Percentiles rank a stretch among this genome's conserved stretches.
phyloP scores from a whole-genome alignment of 2,888 invertebrate species.

The Petrophora chlorosata region DNA sequence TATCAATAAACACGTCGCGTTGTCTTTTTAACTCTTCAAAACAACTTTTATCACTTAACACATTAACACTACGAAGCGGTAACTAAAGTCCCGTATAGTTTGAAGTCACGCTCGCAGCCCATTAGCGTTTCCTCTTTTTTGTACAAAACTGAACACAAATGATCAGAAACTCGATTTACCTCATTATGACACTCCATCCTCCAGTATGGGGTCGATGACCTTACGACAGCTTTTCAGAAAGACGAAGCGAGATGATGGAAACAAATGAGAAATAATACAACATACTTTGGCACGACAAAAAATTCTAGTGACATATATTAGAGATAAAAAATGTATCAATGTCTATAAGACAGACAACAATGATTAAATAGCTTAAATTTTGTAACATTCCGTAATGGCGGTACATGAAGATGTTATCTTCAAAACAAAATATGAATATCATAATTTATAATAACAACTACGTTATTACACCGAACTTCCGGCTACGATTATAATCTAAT shows the following conservation, averaged over 20 bases:
- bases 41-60: slow-evolving; percentile 24
- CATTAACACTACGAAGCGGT: slow-evolving; percentile 23
- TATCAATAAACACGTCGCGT: slow-evolving; percentile 8
- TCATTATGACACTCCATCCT: slow-evolving; percentile 25
- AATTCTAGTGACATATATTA: too few species aligned
- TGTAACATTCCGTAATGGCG: neutral
- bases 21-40: slow-evolving; percentile 8
- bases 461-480: slow-evolving; percentile 7
- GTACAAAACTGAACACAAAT: slow-evolving; percentile 20
- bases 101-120: slow-evolving; percentile 41
- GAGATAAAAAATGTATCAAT: neutral
- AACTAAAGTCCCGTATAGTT: slow-evolving; percentile 20
- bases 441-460: slow-evolving; percentile 1
- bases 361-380: neutral
- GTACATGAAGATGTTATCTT: neutral
- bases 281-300: neutral
- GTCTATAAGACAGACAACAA: neutral
- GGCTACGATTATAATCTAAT: slow-evolving; percentile 9
- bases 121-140: slow-evolving; percentile 44
- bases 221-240: slow-evolving; percentile 5
- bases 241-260: slow-evolving; percentile 1
- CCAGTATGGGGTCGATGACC: slow-evolving; percentile 22
- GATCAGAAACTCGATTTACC: slow-evolving; percentile 25
- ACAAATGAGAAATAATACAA: neutral
- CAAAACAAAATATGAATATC: neutral